Evolutionary conservation across 1,140 invertebrate genomes (phyloP).

Genomic region (Hetaerina americana): DNA sequence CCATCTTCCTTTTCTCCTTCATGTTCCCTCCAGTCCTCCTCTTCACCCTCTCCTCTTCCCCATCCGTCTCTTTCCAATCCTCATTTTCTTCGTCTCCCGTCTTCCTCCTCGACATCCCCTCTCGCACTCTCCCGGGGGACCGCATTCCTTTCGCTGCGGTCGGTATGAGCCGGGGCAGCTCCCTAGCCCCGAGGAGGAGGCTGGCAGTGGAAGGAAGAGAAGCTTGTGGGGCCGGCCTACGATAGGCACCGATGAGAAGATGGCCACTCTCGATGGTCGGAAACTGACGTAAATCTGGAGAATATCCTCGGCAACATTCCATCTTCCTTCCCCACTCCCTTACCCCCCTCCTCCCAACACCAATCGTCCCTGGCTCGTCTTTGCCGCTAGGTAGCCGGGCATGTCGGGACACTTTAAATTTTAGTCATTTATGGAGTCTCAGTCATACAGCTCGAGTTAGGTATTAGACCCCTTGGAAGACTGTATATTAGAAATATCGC

Average conservation of each 20-base stretch:
- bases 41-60: background rate
- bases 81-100: background rate
- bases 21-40: background rate
- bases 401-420: no score
- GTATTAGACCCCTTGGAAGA: no score
- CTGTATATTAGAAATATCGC: no score
- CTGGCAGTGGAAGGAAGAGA: background rate
- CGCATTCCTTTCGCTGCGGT: background rate
- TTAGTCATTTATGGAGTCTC: no score
- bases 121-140: background rate
- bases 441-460: no score
- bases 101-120: background rate
- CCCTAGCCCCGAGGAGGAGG: background rate
- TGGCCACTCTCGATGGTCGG: background rate
- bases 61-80: background rate
- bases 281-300: background rate
- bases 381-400: no score
- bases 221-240: no score
- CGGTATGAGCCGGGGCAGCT: background rate
- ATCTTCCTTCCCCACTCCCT: conserved; percentile 11
- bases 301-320: background rate
- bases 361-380: no score
- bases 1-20: no score
- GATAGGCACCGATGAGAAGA: no score
- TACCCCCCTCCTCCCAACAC: conserved; percentile 10